Base-by-base conservation (phyloP, 92 coral and sea anemone genomes). In the Porites divaricata region DNA sequence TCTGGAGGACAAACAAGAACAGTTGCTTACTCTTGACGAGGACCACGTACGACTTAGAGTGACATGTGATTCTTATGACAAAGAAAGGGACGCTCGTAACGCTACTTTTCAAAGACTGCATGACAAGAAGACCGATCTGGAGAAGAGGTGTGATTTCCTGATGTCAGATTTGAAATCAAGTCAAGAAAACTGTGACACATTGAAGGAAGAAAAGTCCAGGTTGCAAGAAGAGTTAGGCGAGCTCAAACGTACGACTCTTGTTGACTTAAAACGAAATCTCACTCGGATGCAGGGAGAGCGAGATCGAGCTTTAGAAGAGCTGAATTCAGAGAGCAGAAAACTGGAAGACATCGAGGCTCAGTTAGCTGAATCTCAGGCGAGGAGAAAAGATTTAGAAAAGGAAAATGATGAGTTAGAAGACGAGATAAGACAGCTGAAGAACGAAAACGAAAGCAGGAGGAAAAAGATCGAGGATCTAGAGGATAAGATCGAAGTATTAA, bases 381-480 rank as follows among this genome's bases (percentile, higher is more conserved):
- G 79, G 59, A 87, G 75, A 85, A 64, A 89, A 52, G 89, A 85
- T 15, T 71, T 92, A 6, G 98, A 94, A 75, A 84, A 84, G 68
- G 95, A 92, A 23, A 92, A 91, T 41, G 95, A 94, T 11, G 92
- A 94, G 11, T 76, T 92, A 54, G 98, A 94, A 22, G 85, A 89
- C 8, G 91, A 94, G 77, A 67, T 92, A 69, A 75, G 90, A 59
- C 72, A 69, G 17, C 81, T 92, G 67, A 80, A 54, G 58, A 82
- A 90, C 79, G 89, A 94, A 75, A 76, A 80, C 25, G 95, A 90
- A 22, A 91, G 74, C 3, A 66, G 50, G 26, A 87, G 85, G 19
- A 82, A 86, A 21, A 88, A 69, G 19, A 87, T 28, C 25, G 75
- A 68, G 20, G 90, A 92, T 26, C 88, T 92, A 50, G 92, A 94